Conservation (phyloP, 1,140 invertebrate genomes). For the Melanaphis sacchari region DNA sequence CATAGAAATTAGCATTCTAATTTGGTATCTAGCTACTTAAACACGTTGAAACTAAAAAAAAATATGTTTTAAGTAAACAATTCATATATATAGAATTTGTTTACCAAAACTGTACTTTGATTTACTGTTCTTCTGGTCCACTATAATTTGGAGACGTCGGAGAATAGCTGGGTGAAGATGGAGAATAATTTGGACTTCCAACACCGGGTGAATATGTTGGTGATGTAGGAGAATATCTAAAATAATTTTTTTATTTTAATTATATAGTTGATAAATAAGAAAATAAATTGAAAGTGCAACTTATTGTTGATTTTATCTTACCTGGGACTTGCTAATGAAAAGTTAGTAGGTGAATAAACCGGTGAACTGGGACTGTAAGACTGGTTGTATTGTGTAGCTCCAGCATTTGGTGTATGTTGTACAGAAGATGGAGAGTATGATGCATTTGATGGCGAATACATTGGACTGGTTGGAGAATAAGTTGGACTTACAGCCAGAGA, state of each 20-base stretch:
- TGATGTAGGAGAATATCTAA: conserved; percentile 76
- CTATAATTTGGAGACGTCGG: conserved; percentile 77
- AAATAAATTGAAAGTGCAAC: background rate
- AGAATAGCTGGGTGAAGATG: conserved; percentile 84
- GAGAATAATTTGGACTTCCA: conserved; percentile 72
- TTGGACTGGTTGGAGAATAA: conserved; percentile 79
- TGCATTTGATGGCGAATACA: conserved; percentile 73
- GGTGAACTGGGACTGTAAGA: conserved; percentile 83
- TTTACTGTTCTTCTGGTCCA: conserved; percentile 39
- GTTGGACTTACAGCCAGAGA: conserved; percentile 85
- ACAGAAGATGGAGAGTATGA: conserved; percentile 77
- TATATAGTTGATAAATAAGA: background rate
- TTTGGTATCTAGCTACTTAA: background rate
- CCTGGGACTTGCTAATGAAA: conserved; percentile 64
- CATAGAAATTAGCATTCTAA: background rate
- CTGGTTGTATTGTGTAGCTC: conserved; percentile 68
- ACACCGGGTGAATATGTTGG: conserved; percentile 80
- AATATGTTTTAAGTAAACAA: background rate
- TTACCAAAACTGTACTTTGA: background rate
- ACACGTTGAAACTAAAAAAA: background rate
- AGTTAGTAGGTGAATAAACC: conserved; percentile 85
- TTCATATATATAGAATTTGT: background rate
- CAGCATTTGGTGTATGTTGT: conserved; percentile 66
- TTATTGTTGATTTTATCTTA: background rate
- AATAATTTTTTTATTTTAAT: conserved; percentile 60